Evolutionary conservation across 2,888 invertebrate species (phyloP).

Genomic region (Eurois occulta): DNA sequence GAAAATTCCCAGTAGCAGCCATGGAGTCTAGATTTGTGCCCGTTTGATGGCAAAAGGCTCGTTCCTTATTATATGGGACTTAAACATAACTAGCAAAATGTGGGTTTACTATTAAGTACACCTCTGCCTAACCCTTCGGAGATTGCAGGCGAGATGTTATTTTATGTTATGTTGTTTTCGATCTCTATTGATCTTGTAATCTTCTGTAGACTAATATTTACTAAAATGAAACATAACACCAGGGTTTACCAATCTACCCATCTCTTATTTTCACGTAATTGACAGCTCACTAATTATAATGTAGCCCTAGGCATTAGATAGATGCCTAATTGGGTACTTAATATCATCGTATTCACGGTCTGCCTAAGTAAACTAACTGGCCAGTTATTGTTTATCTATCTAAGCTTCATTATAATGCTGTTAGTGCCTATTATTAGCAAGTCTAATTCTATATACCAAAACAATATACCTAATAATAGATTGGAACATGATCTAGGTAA

Average conservation of each 20-base stretch:
- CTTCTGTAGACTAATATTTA: background rate
- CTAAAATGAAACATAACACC: background rate
- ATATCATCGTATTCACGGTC: background rate
- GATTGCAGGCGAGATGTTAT: too few species aligned
- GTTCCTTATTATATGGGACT: too few species aligned
- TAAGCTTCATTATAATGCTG: background rate
- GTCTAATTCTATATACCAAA: background rate
- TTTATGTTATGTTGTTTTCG: too few species aligned
- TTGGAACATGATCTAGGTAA: conserved; percentile 1
- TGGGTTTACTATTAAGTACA: too few species aligned
- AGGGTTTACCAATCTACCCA: background rate
- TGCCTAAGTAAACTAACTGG: conserved; percentile 10
- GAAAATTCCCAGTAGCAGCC: too few species aligned
- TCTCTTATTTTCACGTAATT: background rate
- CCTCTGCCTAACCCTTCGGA: too few species aligned
- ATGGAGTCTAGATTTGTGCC: too few species aligned
- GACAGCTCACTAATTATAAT: background rate
- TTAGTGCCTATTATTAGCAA: conserved; percentile 2
- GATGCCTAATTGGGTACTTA: background rate
- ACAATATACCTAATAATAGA: background rate
- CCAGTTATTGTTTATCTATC: conserved; percentile 15
- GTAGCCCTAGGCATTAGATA: background rate
- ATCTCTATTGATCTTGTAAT: background rate
- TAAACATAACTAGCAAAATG: too few species aligned
- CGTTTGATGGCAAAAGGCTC: too few species aligned